Conservation (phyloP, 2,113 vertebrate genomes). For the Hypomesus transpacificus region DNA sequence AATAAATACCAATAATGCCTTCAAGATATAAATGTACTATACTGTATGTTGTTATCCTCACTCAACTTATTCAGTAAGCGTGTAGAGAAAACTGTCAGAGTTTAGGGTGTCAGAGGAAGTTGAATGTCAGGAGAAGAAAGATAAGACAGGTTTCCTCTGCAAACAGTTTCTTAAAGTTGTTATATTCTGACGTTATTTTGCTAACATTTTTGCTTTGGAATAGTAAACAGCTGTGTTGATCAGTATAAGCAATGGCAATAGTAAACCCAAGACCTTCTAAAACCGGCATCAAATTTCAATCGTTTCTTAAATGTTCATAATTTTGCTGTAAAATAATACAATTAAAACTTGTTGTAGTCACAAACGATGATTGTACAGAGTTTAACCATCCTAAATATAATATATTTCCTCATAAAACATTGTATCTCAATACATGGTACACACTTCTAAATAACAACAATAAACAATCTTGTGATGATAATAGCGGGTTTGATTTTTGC, state of each 20-base stretch:
- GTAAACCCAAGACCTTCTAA: too few relatives aligned
- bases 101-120: neutral
- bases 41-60: neutral
- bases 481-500: neutral
- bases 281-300: constrained; percentile 27
- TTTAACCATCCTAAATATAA: constrained; percentile 72
- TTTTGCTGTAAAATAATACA: constrained; percentile 44
- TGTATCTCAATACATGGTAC: constrained; percentile 71
- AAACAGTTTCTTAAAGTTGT: constrained; percentile 27
- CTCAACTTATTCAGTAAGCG: too few relatives aligned
- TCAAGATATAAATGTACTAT: constrained; percentile 15
- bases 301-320: constrained; percentile 30
- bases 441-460: constrained; percentile 55
- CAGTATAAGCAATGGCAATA: constrained; percentile 8
- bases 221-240: constrained; percentile 27
- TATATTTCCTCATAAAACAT: constrained; percentile 72
- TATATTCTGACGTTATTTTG: constrained; percentile 8
- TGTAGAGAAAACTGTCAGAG: too few relatives aligned
- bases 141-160: constrained; percentile 6
- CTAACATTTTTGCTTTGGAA: constrained; percentile 19
- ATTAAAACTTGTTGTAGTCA: constrained; percentile 20
- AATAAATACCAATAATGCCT: too few relatives aligned
- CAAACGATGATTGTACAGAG: constrained; percentile 57
- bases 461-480: constrained; percentile 57
- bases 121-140: neutral